A percentile compares a stretch with the other conserved stretches of the same genome.
These are phyloP conservation scores for Nothobranchius kuhntae DNA, from an alignment of 2,113 vertebrate genomes.

Conservation along the genomic window DNA sequence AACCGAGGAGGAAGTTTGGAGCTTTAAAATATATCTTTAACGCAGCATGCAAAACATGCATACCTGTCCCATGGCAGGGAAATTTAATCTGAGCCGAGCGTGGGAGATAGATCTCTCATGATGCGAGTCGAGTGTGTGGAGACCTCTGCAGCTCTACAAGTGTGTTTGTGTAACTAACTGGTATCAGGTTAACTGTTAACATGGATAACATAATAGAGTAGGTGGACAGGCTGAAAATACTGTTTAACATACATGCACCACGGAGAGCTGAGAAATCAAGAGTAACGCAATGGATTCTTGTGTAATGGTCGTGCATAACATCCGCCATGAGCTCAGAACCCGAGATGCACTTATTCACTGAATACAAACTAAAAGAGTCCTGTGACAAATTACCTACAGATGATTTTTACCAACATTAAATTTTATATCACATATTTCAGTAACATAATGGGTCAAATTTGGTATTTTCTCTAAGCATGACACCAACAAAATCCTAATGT, in stretches of 20 bases:
- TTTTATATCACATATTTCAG: too few species aligned
- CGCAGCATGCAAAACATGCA: constrained; percentile 1
- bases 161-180: constrained; percentile 25
- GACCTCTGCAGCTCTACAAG: constrained; percentile 45
- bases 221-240: constrained; percentile 51
- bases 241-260: constrained; percentile 18
- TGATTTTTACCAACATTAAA: too few species aligned
- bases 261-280: constrained; percentile 36
- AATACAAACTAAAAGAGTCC: not conserved
- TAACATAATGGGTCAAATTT: too few species aligned
- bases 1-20: not conserved
- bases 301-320: constrained; percentile 41
- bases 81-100: constrained; percentile 29
- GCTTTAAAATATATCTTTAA: constrained; percentile 31
- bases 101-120: constrained; percentile 67
- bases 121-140: constrained; percentile 43
- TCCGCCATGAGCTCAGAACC: constrained; percentile 12
- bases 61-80: constrained; percentile 69
- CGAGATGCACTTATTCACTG: not conserved
- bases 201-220: constrained; percentile 55
- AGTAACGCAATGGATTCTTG: constrained; percentile 50
- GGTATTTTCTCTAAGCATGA: too few species aligned
- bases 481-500: too few species aligned
- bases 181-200: constrained; percentile 52
- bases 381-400: too few species aligned